Evolutionary conservation across 2,888 invertebrate species (phyloP), one percentile per base, ranked within the genome.

Genomic region (Leptopilina syphax): DNA sequence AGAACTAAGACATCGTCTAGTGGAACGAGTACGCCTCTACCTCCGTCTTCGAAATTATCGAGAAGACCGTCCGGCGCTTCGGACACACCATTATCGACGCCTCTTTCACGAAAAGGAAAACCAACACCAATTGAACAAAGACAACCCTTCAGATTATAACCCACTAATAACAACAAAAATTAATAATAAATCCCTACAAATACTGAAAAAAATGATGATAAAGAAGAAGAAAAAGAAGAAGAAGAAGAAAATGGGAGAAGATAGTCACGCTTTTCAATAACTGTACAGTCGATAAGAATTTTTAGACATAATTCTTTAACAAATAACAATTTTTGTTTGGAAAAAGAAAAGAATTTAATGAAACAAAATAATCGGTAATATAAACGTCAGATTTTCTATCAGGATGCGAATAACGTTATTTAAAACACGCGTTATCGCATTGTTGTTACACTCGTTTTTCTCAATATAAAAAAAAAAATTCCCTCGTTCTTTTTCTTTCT

Each of bases 1-100:
- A 96, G 96, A 93, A 95, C 95, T 92, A 93, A 96, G 90, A 96
- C 96, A 85, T 96, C 96, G 78, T 96, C 96, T 65, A 91, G 91
- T 79, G 96, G 96, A 80, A 95, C 96, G 82, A 95, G 95, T 83
- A 96, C 95, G 12, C 95, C 96, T 67, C 94, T 95, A 81, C 94
- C 95, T 27, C 92, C 95, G 50, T 94, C 94, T 47, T 93, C 95
- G 70, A 94, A 95, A 86, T 91, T 96, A 82, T 90, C 95, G 83
- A 93, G 95, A 77, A 95, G 95, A 88, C 93, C 95, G 6, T 95
- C 96, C 0, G 95, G 95, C 82, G 95, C 95, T 24, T 95, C 95
- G 6, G 96, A 96, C 85, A 93, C 94, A 24, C 93, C 94, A 13
- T 93, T 94, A 8, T 94, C 93, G 81, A 92, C 92, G 78, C 93